Conservation (phyloP, 2,888 invertebrate genomes). For the Troides oblongomaculatus region DNA sequence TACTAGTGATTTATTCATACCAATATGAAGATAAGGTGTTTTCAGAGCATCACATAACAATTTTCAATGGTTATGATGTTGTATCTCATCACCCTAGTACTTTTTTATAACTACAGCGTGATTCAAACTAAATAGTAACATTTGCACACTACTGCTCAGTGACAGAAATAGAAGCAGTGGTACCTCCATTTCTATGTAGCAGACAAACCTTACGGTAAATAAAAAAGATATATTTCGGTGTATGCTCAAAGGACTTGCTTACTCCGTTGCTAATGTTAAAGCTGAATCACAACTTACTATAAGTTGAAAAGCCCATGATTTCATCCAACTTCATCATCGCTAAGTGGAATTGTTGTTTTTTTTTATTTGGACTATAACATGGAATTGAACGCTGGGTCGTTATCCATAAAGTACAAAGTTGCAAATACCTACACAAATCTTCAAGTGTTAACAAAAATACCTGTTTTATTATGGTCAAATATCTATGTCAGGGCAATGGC, state of each 20-base stretch:
- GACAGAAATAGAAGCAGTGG: too few relatives aligned
- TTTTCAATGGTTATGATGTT: too few relatives aligned
- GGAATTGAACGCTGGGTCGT: neutral
- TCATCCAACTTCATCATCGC: neutral
- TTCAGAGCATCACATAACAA: too few relatives aligned
- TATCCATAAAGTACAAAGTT: neutral
- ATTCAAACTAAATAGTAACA: too few relatives aligned
- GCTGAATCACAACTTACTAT: neutral
- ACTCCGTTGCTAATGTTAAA: neutral
- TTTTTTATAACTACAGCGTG: too few relatives aligned
- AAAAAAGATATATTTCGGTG: too few relatives aligned
- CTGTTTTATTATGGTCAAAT: constrained; percentile 7
- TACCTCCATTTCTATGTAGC: too few relatives aligned
- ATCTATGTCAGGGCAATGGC: constrained; percentile 23
- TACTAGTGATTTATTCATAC: too few relatives aligned
- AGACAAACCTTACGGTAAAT: too few relatives aligned
- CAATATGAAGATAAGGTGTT: too few relatives aligned
- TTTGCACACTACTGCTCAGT: too few relatives aligned
- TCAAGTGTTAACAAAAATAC: neutral
- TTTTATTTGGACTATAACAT: neutral
- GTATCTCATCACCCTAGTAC: too few relatives aligned
- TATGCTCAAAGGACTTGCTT: neutral
- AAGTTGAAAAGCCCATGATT: neutral
- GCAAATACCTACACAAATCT: neutral
- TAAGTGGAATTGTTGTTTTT: neutral